phyloP scores from a whole-genome alignment of 2,797 vertebrate species.

The Chiloscyllium punctatum region DNA sequence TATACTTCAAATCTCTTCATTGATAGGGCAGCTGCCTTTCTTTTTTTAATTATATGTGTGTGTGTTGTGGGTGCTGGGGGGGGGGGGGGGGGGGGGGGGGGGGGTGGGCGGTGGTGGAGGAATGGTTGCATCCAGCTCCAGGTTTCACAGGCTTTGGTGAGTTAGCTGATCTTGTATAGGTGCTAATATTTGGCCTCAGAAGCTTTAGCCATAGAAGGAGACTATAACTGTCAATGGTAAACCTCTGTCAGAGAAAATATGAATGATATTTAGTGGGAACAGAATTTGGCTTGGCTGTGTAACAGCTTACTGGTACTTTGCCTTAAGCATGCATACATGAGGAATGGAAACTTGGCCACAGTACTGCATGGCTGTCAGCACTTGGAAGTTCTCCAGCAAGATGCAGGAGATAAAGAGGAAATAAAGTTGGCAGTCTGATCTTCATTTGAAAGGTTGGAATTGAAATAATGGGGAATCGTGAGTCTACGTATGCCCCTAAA shows the following conservation, averaged over 20 bases:
- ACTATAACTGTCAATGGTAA: neutral
- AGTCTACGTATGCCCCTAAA: neutral
- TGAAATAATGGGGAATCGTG: neutral
- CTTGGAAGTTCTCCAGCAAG: neutral
- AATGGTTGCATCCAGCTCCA: neutral
- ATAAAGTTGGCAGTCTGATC: neutral
- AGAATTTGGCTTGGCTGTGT: neutral
- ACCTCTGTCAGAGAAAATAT: neutral
- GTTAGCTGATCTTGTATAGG: neutral
- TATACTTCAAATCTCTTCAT: neutral
- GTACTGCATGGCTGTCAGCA: neutral
- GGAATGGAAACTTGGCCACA: neutral
- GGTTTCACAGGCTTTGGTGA: neutral
- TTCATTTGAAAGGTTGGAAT: neutral
- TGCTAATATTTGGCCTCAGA: neutral
- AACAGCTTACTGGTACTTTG: neutral
- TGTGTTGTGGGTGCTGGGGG: no score
- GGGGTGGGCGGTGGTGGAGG: no score
- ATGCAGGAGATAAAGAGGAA: neutral
- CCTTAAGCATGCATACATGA: neutral
- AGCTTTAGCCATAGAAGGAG: neutral
- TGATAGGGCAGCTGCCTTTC: neutral
- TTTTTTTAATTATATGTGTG: no score
- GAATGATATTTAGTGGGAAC: neutral
- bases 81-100: no score